Conservation (phyloP, 2,797 vertebrate species). For the Fistularia commersonii region DNA sequence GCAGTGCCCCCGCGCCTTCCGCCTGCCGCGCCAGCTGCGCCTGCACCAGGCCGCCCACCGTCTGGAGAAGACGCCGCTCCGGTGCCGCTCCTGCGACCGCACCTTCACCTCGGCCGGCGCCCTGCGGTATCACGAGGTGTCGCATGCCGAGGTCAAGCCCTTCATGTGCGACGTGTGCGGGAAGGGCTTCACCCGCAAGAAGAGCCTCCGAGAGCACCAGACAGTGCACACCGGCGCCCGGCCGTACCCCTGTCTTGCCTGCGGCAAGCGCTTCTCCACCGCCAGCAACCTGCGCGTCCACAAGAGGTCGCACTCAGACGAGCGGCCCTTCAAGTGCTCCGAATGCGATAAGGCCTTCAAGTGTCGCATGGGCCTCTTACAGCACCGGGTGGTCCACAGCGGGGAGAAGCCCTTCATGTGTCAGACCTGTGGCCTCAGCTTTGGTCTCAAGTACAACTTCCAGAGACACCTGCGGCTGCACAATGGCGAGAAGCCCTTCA, state of each 20-base stretch:
- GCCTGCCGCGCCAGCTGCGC: conserved; percentile 41
- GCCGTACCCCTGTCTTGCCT: conserved; percentile 46
- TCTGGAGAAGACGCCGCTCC: conserved; percentile 24
- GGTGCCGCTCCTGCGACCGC: conserved; percentile 49
- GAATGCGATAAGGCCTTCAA: conserved; percentile 64
- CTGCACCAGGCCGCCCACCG: conserved; percentile 48
- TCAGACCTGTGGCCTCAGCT: conserved; percentile 50
- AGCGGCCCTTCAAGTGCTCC: conserved; percentile 50
- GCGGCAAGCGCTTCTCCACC: conserved; percentile 58
- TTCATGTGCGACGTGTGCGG: conserved; percentile 60
- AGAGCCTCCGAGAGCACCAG: conserved; percentile 58
- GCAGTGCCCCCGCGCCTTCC: conserved; percentile 51
- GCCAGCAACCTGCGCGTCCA: conserved; percentile 60
- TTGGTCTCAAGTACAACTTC: conserved; percentile 67
- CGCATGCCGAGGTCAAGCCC: conserved; percentile 49
- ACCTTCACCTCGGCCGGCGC: conserved; percentile 42
- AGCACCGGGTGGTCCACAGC: conserved; percentile 59
- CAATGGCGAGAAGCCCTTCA: conserved; percentile 71
- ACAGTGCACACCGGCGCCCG: conserved; percentile 55
- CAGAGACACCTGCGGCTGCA: conserved; percentile 61
- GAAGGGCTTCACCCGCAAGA: conserved; percentile 56
- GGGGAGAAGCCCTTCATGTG: conserved; percentile 62
- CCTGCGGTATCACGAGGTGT: conserved; percentile 49
- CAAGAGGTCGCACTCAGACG: conserved; percentile 56
- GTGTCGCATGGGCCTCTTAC: conserved; percentile 56